Conservation (phyloP, 2,113 vertebrate genomes). For the Ammospiza nelsoni region DNA sequence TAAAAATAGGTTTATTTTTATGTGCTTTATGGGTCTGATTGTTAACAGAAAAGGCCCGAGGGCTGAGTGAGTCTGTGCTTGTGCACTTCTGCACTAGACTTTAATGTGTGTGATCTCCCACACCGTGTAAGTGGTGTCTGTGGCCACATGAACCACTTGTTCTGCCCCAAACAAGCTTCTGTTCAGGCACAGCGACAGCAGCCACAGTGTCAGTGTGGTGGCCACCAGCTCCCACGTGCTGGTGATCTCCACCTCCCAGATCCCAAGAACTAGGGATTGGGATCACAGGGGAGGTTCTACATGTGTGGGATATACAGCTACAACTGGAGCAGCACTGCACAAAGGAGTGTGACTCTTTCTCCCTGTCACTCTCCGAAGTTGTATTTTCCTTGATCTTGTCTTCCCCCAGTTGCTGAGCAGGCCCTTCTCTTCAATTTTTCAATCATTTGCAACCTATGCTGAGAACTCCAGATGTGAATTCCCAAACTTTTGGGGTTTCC, state of each 20-base stretch:
- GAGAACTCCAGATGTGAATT: neutral
- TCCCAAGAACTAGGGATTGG: neutral
- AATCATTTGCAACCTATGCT: neutral
- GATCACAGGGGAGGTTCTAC: fast-evolving
- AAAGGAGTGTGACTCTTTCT: neutral
- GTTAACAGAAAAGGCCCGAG: conserved; percentile 53
- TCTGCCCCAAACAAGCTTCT: neutral
- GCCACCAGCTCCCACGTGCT: fast-evolving
- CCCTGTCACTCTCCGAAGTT: neutral
- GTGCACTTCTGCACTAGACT: conserved; percentile 38
- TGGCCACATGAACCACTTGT: conserved; percentile 11
- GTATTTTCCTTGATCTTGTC: neutral
- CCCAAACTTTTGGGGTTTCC: neutral
- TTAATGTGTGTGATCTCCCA: conserved; percentile 36
- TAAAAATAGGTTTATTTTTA: conserved; percentile 68
- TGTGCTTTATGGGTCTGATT: conserved; percentile 61
- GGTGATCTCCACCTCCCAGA: neutral
- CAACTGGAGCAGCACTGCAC: neutral
- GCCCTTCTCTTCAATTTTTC: neutral
- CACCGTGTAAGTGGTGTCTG: conserved; percentile 1
- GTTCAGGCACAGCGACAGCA: neutral
- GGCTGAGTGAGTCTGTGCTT: conserved; percentile 32
- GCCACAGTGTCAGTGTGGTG: neutral
- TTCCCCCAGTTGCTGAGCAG: fast-evolving
- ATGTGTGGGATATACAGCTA: neutral